Evolutionary conservation across 2,888 invertebrate genomes (phyloP).

Genomic region (Apomyelois bistriatella): DNA sequence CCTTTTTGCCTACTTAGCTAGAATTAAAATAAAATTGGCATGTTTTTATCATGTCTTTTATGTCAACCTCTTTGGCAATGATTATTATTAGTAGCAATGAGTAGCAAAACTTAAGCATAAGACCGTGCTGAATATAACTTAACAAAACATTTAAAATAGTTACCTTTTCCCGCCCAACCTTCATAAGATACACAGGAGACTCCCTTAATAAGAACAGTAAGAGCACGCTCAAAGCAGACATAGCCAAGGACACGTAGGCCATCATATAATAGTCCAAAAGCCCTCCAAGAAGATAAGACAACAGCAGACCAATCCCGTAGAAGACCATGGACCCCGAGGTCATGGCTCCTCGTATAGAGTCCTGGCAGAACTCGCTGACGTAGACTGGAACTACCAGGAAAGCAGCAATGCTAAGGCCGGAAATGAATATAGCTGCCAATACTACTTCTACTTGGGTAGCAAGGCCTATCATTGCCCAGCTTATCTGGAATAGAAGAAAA

Average conservation of each 20-base stretch:
- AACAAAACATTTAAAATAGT: too few species aligned
- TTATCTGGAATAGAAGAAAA: conserved; percentile 28
- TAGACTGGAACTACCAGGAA: conserved; percentile 38
- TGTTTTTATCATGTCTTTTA: too few species aligned
- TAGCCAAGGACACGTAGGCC: conserved; percentile 33
- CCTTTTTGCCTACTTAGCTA: too few species aligned
- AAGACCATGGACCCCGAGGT: conserved; percentile 39
- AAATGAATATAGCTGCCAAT: conserved; percentile 37
- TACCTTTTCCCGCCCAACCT: conserved; percentile 37
- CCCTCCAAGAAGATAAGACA: conserved; percentile 49
- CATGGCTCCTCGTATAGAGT: conserved; percentile 46
- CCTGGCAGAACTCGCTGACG: conserved; percentile 43
- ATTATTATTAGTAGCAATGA: too few species aligned
- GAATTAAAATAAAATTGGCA: too few species aligned
- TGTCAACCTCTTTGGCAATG: too few species aligned
- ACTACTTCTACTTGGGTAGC: conserved; percentile 35
- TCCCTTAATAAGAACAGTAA: conserved; percentile 33
- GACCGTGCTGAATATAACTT: too few species aligned
- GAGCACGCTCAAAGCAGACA: conserved; percentile 28
- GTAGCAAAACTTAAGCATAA: too few species aligned
- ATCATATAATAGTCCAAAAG: conserved; percentile 33
- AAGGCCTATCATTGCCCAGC: conserved; percentile 36
- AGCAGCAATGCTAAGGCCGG: conserved; percentile 27
- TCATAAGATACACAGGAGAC: conserved; percentile 42
- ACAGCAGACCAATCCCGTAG: conserved; percentile 37